Percentiles rank a stretch among this genome's conserved stretches.
Conservation (phyloP, 2,113 vertebrate species). For the Amphilophus citrinellus region DNA sequence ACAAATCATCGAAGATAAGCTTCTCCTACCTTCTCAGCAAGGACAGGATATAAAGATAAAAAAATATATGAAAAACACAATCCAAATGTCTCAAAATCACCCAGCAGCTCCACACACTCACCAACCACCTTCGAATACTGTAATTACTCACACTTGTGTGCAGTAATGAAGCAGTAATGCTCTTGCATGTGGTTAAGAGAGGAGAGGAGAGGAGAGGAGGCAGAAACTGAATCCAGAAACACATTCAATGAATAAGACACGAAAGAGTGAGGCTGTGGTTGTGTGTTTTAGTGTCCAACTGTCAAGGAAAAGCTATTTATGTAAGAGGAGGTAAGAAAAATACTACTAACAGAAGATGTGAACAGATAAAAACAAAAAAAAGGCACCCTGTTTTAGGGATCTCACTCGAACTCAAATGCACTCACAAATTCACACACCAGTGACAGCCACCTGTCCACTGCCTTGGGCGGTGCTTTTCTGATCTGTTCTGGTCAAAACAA, state of each 20-base stretch:
- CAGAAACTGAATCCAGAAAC: not conserved
- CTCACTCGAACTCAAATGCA: slow-evolving; percentile 26
- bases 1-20: not conserved
- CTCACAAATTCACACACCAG: slow-evolving; percentile 66
- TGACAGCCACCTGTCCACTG: slow-evolving; percentile 78
- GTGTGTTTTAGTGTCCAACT: not conserved
- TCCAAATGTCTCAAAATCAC: not conserved
- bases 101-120: not conserved
- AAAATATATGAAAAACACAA: not conserved
- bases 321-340: not conserved
- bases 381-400: not conserved
- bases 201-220: not conserved
- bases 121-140: not conserved
- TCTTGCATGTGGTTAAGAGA: not conserved
- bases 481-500: slow-evolving; percentile 74
- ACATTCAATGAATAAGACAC: not conserved
- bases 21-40: not conserved
- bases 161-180: too few species aligned
- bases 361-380: slow-evolving; percentile 6
- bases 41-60: not conserved
- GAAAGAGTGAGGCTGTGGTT: not conserved
- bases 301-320: not conserved
- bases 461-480: slow-evolving; percentile 69
- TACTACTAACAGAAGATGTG: not conserved
- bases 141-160: not conserved